A percentile compares a stretch with the other conserved stretches of the same genome.
Evolutionary conservation across 2,797 vertebrate genomes (phyloP).

Genomic region (Etheostoma perlongum): DNA sequence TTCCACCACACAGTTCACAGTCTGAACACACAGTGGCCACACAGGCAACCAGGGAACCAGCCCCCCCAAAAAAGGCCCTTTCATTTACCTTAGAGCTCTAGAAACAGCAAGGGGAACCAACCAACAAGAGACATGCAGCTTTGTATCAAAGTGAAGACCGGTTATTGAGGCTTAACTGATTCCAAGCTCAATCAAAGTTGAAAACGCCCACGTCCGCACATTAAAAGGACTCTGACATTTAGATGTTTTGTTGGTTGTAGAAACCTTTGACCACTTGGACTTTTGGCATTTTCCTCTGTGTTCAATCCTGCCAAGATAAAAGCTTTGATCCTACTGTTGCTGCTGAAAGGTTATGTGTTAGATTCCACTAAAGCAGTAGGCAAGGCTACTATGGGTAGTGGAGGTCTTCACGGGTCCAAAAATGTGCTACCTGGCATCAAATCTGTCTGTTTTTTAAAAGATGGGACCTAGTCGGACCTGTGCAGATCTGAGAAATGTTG

Average conservation of each 20-base stretch:
- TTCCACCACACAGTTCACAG: conserved; percentile 41
- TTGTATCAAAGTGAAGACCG: conserved; percentile 47
- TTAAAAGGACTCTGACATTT: conserved; percentile 54
- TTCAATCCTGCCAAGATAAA: conserved; percentile 24
- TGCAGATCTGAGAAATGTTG: too few species aligned
- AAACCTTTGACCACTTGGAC: conserved; percentile 40
- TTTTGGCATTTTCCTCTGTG: conserved; percentile 50
- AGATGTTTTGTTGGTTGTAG: conserved; percentile 36
- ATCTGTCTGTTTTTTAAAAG: too few species aligned
- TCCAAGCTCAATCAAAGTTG: conserved; percentile 46
- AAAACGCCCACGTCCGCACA: conserved; percentile 62
- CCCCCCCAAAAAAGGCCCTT: conserved; percentile 38
- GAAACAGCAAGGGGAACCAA: conserved; percentile 36
- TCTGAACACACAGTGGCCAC: conserved; percentile 35
- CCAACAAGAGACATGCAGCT: conserved; percentile 43
- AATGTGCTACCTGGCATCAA: too few species aligned
- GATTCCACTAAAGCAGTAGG: not conserved
- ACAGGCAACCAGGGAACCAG: conserved; percentile 41
- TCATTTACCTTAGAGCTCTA: conserved; percentile 47
- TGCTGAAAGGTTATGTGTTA: conserved; percentile 19
- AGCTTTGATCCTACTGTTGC: not conserved
- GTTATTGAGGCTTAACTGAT: conserved; percentile 46
- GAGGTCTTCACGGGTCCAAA: too few species aligned
- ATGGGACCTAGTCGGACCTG: too few species aligned
- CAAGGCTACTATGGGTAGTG: not conserved